Conservation (phyloP, 2,888 invertebrate genomes). For the Dascillus cervinus region DNA sequence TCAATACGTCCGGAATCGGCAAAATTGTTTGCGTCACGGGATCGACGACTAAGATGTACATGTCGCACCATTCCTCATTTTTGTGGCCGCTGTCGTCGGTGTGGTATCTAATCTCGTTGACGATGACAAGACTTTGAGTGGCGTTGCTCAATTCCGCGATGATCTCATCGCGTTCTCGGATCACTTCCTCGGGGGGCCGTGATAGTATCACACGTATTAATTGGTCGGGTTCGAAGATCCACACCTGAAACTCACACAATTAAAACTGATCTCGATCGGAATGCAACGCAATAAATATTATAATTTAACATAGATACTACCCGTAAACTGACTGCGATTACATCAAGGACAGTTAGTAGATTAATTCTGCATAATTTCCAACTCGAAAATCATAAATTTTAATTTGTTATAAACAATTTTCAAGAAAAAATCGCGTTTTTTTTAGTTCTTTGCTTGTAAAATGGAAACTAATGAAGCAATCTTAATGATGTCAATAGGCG, state of each 20-base stretch:
- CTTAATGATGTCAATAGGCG: too few species aligned
- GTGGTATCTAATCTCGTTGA: slow-evolving; percentile 71
- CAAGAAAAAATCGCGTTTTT: too few species aligned
- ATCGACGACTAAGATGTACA: slow-evolving; percentile 78
- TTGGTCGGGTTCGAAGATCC: slow-evolving; percentile 82
- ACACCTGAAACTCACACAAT: slow-evolving; percentile 68
- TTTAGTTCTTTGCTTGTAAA: too few species aligned
- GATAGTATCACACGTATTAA: slow-evolving; percentile 79
- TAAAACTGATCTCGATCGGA: too few species aligned
- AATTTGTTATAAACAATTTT: too few species aligned
- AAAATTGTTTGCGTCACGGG: slow-evolving; percentile 63
- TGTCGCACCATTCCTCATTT: slow-evolving; percentile 73
- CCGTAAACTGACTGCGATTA: too few species aligned
- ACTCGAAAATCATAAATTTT: too few species aligned
- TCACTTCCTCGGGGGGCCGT: slow-evolving; percentile 69
- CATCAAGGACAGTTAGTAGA: too few species aligned
- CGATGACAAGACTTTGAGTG: slow-evolving; percentile 68
- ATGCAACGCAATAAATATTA: too few species aligned
- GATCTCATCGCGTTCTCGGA: slow-evolving; percentile 62
- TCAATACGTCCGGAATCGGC: slow-evolving; percentile 69
- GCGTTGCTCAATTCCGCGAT: slow-evolving; percentile 66
- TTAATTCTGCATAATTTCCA: too few species aligned
- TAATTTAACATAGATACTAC: too few species aligned
- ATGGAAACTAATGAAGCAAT: too few species aligned
- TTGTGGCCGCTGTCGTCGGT: slow-evolving; percentile 55